These are phyloP conservation scores for Sardina pilchardus DNA, from an alignment of 2,113 vertebrate genomes.

Conservation along the genomic window DNA sequence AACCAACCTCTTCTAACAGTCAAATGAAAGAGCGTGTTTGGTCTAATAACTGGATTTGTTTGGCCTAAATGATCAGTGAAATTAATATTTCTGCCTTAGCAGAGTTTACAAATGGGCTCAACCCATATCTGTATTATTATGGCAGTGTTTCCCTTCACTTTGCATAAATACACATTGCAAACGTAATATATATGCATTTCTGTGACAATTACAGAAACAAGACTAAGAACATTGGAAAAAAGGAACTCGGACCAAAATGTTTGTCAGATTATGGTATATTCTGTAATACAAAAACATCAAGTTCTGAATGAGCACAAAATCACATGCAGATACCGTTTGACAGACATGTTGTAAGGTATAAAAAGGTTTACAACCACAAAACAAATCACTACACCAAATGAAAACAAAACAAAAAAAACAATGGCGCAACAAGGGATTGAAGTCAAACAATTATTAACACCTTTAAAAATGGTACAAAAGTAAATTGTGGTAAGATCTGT, in stretches of 20 bases:
- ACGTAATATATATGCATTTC: not conserved
- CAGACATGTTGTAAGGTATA: constrained; percentile 62
- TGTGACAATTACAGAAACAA: not conserved
- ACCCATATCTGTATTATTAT: too few relatives aligned
- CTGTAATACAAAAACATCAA: constrained; percentile 57
- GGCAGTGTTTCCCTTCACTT: not conserved
- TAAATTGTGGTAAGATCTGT: constrained; percentile 39
- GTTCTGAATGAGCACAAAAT: constrained; percentile 54
- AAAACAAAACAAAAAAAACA: constrained; percentile 28
- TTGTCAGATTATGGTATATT: constrained; percentile 48
- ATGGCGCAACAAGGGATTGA: constrained; percentile 27
- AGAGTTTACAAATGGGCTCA: too few relatives aligned
- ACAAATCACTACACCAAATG: constrained; percentile 52
- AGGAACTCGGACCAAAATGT: not conserved
- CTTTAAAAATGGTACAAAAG: constrained; percentile 56
- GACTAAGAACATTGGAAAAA: not conserved
- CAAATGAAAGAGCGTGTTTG: too few relatives aligned
- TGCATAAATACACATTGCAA: not conserved
- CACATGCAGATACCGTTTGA: constrained; percentile 59
- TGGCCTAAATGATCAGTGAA: too few relatives aligned
- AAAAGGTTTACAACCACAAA: constrained; percentile 57
- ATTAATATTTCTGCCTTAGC: too few relatives aligned
- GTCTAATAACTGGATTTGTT: too few relatives aligned
- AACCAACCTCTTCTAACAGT: too few relatives aligned
- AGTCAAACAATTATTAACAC: constrained; percentile 44